Base-by-base conservation (phyloP, 2,888 invertebrate species). In the Drosophila anomelani region DNA sequence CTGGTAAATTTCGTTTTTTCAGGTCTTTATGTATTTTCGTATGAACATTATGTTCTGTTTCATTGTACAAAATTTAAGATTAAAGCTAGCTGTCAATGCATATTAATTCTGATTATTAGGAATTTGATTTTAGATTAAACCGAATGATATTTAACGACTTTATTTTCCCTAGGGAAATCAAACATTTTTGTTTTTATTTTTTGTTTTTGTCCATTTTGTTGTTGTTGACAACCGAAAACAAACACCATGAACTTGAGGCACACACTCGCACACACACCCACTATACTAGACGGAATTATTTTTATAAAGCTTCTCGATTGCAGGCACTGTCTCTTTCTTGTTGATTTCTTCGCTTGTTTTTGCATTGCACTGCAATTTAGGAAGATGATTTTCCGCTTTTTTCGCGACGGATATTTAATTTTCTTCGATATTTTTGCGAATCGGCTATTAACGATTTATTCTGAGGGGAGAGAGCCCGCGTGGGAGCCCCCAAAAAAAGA, bases 191-290 rank as follows among this genome's bases (percentile, higher is more conserved):
- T 51, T 36, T 34, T 44, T 36, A 13, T 39, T 46, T 39, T 29
- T 69, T 60, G 55, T 71, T 57, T 53, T 38, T 46, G 43, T 47
- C 43, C 47, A 38, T 51, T 32, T 66, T 73, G 72, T 53, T 73
- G 64, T 77, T 86, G 77, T 75, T 81, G 82, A 87, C 82, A 84
- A 81, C 76, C 81, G 58, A 76, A 70, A 68, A 74, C 68, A 70
- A 70, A 70, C 75, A 72, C 82, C 83, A 66, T 84, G 84, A 84
- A 84, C 84, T 88, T 88, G 88, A 77, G 76, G 38, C 38, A 60
- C 46, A 59, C 41, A 51, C 23, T 34, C 49, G n/a, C 49, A 57
- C 51, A 32, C 69, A 49, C 69, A 64, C 47, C 46, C 63, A 60
- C 63, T 46, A 58, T 26, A 58, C 41, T 51, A 51, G 51, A 51